phyloP scores from a whole-genome alignment of 2,888 invertebrate genomes.

The Leptopilina drosophilae region DNA sequence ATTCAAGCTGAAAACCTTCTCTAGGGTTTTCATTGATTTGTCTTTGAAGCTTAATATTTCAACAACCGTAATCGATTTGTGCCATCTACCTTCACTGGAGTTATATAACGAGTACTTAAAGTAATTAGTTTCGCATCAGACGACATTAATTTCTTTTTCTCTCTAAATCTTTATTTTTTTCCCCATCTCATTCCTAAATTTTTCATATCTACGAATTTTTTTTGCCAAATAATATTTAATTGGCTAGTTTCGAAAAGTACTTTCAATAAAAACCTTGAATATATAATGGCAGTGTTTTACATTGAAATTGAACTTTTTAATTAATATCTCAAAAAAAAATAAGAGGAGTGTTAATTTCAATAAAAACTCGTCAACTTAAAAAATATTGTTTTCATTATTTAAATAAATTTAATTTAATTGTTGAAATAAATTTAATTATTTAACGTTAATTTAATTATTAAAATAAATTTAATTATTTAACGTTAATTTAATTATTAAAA shows the following conservation, averaged over 20 bases:
- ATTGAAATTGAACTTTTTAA: neutral
- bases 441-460: no score
- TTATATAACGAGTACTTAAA: neutral
- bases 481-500: no score
- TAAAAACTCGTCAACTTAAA: neutral
- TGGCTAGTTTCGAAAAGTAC: neutral
- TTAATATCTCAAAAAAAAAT: no score
- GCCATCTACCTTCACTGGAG: neutral
- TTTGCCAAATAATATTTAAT: neutral
- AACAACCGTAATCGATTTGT: conserved; percentile 1
- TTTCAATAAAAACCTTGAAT: neutral
- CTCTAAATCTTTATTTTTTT: neutral
- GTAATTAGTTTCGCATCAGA: neutral
- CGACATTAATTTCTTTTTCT: neutral
- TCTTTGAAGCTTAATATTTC: conserved; percentile 20
- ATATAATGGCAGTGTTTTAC: neutral
- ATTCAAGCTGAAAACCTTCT: neutral
- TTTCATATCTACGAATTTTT: neutral
- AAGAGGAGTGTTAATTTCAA: no score
- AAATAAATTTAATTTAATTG: no score
- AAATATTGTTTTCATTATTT: neutral
- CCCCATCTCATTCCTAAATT: neutral
- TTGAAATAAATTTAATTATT: no score
- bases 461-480: no score
- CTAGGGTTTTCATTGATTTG: conserved; percentile 24